Percentiles rank a stretch among this genome's conserved stretches.
Conservation (phyloP, 2,113 vertebrate genomes). For the Xenopus tropicalis region DNA sequence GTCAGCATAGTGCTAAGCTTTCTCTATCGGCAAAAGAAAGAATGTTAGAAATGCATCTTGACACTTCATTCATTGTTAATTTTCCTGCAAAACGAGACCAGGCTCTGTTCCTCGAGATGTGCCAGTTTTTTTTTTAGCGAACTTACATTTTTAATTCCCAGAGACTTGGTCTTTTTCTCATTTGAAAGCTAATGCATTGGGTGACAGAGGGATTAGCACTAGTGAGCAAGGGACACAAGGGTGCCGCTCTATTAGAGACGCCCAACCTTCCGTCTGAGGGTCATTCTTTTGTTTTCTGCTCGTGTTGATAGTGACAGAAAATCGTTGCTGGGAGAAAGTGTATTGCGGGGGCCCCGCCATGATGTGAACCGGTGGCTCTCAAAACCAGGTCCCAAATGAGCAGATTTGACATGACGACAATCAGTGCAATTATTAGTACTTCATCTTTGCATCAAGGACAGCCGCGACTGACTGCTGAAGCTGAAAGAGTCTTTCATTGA, state of each 20-base stretch:
- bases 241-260: constrained; percentile 20
- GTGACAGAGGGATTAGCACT: constrained; percentile 10
- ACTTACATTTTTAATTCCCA: neutral
- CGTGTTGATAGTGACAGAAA: constrained; percentile 33
- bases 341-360: constrained; percentile 20
- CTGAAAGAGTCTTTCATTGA: neutral
- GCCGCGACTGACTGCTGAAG: neutral
- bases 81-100: neutral
- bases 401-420: constrained; percentile 29
- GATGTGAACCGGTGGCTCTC: constrained; percentile 20
- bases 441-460: neutral
- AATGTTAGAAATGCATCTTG: neutral
- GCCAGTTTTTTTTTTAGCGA: neutral
- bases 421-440: constrained; percentile 12
- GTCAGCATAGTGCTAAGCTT: neutral
- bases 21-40: neutral
- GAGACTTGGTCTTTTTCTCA: neutral
- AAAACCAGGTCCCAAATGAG: constrained; percentile 22
- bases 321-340: constrained; percentile 37
- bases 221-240: neutral
- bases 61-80: neutral
- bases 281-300: constrained; percentile 6
- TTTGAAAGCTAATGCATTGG: neutral
- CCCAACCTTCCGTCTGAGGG: constrained; percentile 13
- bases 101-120: neutral